A percentile compares a stretch with the other conserved stretches of the same genome.
Evolutionary conservation across 1,140 invertebrate species (phyloP).

Genomic region (Drosophila bocki): DNA sequence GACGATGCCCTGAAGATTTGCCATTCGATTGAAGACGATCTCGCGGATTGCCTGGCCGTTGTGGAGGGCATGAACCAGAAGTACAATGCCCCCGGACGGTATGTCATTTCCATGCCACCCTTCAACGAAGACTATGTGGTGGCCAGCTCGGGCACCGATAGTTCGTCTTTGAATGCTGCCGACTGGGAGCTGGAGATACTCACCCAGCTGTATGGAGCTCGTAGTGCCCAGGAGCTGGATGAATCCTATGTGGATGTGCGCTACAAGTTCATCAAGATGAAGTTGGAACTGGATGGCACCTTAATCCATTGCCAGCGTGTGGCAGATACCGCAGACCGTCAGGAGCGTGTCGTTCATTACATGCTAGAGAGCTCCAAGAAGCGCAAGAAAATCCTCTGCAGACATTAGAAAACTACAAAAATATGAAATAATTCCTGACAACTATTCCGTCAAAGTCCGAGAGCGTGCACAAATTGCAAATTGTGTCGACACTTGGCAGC

Average conservation of each 20-base stretch:
- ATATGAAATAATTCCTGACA: background rate
- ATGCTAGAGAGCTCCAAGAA: slow-evolving; percentile 27
- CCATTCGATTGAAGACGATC: slow-evolving; percentile 24
- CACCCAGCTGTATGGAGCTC: slow-evolving; percentile 4
- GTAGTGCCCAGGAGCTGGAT: slow-evolving; percentile 45
- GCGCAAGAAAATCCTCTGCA: slow-evolving; percentile 23
- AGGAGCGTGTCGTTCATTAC: slow-evolving; percentile 30
- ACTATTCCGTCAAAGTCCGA: slow-evolving; percentile 36
- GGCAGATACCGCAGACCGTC: slow-evolving; percentile 18
- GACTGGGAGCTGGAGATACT: slow-evolving; percentile 15
- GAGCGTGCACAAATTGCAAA: slow-evolving; percentile 32
- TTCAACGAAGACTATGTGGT: background rate
- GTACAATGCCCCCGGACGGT: slow-evolving; percentile 49
- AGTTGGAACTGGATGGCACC: slow-evolving; percentile 42
- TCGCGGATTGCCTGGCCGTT: slow-evolving; percentile 32
- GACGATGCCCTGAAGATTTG: slow-evolving; percentile 54
- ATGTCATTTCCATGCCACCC: slow-evolving; percentile 8
- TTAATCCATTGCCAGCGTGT: slow-evolving; percentile 38
- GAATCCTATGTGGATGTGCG: slow-evolving; percentile 46
- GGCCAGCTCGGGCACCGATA: background rate
- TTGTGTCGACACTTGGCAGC: slow-evolving; percentile 54
- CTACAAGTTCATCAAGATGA: slow-evolving; percentile 60
- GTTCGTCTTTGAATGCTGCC: background rate
- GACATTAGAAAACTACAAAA: slow-evolving; percentile 24
- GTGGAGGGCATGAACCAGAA: slow-evolving; percentile 49